Conservation (phyloP, 2,797 vertebrate species). For the Megalops cyprinoides region DNA sequence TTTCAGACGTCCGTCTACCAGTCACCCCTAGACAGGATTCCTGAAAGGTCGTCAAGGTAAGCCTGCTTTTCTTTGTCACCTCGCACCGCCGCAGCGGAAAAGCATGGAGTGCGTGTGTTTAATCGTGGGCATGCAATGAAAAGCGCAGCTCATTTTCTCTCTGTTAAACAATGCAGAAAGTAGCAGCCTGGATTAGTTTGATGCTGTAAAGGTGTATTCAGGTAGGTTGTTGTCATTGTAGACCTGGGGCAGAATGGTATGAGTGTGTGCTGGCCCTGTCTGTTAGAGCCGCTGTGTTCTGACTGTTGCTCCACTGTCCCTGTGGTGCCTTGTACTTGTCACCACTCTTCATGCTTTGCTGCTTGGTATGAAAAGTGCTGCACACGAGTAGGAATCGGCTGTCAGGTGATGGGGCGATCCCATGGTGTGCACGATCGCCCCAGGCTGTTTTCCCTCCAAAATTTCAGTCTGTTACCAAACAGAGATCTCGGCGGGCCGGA, state of each 20-base stretch:
- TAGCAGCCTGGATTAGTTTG: constrained; percentile 11
- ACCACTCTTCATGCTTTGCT: neutral
- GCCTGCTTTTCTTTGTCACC: constrained; percentile 45
- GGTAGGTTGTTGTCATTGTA: neutral
- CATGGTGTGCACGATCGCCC: too few species aligned
- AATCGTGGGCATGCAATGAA: neutral
- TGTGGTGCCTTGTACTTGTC: neutral
- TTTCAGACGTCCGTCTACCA: constrained; percentile 87
- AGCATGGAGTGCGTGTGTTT: neutral
- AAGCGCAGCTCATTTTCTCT: constrained; percentile 33
- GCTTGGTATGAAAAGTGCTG: neutral
- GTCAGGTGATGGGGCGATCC: too few species aligned
- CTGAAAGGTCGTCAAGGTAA: constrained; percentile 92
- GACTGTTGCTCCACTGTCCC: neutral
- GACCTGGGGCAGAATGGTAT: neutral
- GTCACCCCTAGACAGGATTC: constrained; percentile 79
- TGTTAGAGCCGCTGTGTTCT: neutral
- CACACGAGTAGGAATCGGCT: neutral
- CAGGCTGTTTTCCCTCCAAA: too few species aligned
- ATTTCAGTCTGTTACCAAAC: neutral
- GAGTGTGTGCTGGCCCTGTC: neutral
- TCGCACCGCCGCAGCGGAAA: neutral
- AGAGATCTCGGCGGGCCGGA: neutral
- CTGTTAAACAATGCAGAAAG: constrained; percentile 13
- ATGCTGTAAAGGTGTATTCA: neutral